phyloP scores from a whole-genome alignment of 1,140 invertebrate genomes.

The Dufourea novaeangliae region DNA sequence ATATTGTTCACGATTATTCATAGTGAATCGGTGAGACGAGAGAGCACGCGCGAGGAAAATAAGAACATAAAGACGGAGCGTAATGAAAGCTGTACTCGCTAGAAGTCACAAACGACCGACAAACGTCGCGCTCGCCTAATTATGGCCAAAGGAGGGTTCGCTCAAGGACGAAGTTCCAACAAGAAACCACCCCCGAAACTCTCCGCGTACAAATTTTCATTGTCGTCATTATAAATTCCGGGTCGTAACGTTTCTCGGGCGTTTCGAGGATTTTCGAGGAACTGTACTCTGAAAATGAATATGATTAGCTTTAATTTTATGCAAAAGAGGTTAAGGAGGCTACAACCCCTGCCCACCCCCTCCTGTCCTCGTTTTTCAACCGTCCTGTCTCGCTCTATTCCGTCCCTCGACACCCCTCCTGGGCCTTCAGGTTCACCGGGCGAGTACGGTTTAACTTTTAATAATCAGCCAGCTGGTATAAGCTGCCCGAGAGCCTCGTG shows the following conservation, averaged over 20 bases:
- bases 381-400: not conserved
- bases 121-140: conserved; percentile 22
- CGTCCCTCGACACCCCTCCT: too few species aligned
- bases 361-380: not conserved
- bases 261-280: conserved; percentile 42
- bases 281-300: conserved; percentile 37
- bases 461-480: conserved; percentile 39
- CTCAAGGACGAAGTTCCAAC: not conserved
- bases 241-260: conserved; percentile 10
- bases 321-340: conserved; percentile 51
- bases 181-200: conserved; percentile 27
- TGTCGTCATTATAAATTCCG: conserved; percentile 46
- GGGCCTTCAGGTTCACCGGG: too few species aligned
- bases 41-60: not conserved
- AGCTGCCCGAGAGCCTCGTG: conserved; percentile 10
- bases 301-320: conserved; percentile 52
- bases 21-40: too few species aligned
- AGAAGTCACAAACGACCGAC: not conserved
- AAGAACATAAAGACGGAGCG: too few species aligned
- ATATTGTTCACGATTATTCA: too few species aligned
- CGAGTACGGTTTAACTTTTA: conserved; percentile 54
- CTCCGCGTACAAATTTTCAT: conserved; percentile 46
- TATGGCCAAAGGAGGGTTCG: not conserved
- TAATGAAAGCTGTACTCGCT: not conserved
- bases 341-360: not conserved